A percentile compares a stretch with the other conserved stretches of the same genome.
These are phyloP conservation scores for Myotis myotis DNA, from an alignment of 2,797 vertebrate genomes.

Conservation along the genomic window DNA sequence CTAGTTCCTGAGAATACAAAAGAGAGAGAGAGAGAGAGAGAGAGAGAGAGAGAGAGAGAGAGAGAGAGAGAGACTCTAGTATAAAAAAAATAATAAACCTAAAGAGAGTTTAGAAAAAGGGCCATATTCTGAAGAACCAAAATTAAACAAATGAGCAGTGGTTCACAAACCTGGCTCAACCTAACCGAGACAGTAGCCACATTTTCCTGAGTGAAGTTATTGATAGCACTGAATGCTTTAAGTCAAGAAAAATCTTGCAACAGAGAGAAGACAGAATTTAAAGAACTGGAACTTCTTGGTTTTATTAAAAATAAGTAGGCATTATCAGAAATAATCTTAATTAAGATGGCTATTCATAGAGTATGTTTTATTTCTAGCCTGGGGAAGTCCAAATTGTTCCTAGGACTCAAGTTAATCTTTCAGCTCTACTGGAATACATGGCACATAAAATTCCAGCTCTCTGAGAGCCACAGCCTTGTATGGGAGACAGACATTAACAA, in stretches of 20 bases:
- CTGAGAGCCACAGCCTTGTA: background rate
- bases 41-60: no score
- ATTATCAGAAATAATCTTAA: conserved; percentile 11
- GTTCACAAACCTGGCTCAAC: background rate
- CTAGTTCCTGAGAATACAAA: background rate
- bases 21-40: background rate
- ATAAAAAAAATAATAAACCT: background rate
- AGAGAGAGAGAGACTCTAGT: background rate
- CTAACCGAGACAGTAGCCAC: background rate
- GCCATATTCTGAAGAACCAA: background rate
- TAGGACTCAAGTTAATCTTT: background rate
- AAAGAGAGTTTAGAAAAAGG: background rate
- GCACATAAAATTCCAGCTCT: background rate
- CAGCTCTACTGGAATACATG: background rate
- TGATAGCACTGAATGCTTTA: background rate
- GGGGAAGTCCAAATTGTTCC: background rate
- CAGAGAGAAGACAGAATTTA: background rate
- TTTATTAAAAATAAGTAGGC: background rate
- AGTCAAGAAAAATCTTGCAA: background rate
- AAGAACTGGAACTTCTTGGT: background rate
- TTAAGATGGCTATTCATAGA: background rate
- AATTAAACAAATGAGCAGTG: background rate
- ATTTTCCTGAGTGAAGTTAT: background rate
- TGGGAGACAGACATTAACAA: background rate
- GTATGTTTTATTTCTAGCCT: background rate